These are phyloP conservation scores for Cyclopterus lumpus DNA, from an alignment of 2,797 vertebrate species.

Conservation along the genomic window DNA sequence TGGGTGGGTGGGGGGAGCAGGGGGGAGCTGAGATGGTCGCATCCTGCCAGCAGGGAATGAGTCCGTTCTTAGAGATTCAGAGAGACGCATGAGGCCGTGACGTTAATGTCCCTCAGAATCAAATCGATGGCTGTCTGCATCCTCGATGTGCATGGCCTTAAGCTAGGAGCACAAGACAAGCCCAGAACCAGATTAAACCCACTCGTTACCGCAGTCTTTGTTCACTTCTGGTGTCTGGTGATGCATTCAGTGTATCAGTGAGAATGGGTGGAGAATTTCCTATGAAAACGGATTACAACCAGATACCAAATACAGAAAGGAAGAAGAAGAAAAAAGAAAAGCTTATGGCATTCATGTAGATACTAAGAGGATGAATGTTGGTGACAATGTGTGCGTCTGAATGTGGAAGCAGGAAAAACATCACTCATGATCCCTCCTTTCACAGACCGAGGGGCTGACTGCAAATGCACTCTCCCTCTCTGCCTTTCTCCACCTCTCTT, in stretches of 20 bases:
- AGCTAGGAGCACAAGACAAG: slow-evolving; percentile 79
- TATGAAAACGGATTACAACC: slow-evolving; percentile 81
- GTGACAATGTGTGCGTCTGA: slow-evolving; percentile 79
- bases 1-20: slow-evolving; percentile 51
- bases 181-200: slow-evolving; percentile 82
- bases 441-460: slow-evolving; percentile 73
- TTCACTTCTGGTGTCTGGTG: slow-evolving; percentile 80
- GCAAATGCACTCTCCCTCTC: slow-evolving; percentile 74
- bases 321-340: slow-evolving; percentile 42
- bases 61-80: slow-evolving; percentile 71
- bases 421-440: slow-evolving; percentile 77
- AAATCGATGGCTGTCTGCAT: slow-evolving; percentile 85
- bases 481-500: slow-evolving; percentile 73
- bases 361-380: slow-evolving; percentile 81
- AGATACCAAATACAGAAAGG: slow-evolving; percentile 65
- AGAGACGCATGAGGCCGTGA: slow-evolving; percentile 81
- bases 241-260: slow-evolving; percentile 74
- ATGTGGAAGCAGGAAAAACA: slow-evolving; percentile 73
- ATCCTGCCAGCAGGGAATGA: slow-evolving; percentile 83
- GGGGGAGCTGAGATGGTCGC: slow-evolving; percentile 74
- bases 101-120: slow-evolving; percentile 86
- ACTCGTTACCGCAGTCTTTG: slow-evolving; percentile 83
- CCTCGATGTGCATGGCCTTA: slow-evolving; percentile 80
- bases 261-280: slow-evolving; percentile 77
- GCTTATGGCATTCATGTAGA: slow-evolving; percentile 74